A percentile compares a stretch with the other conserved stretches of the same genome.
Evolutionary conservation across 1,140 invertebrate species (phyloP).

Genomic region (Drosophila pseudoananassae): DNA sequence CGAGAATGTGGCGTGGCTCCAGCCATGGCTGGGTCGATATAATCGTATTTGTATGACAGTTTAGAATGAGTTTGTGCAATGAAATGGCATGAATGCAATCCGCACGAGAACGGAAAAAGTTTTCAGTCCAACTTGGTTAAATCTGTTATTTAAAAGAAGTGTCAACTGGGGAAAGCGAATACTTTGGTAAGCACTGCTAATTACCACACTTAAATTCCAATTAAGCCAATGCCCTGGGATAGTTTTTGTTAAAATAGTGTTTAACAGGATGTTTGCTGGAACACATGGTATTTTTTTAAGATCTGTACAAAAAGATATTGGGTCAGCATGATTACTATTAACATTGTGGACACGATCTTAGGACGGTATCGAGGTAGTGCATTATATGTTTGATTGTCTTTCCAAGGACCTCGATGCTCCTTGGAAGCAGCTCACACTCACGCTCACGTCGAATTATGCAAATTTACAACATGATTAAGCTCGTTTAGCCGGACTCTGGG

Average conservation of each 20-base stretch:
- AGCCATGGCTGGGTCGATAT: conserved; percentile 18
- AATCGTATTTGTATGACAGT: conserved; percentile 47
- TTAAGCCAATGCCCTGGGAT: conserved; percentile 1
- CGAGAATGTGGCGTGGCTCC: not conserved
- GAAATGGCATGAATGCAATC: conserved; percentile 18
- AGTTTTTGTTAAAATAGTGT: not conserved
- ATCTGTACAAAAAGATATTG: too few relatives aligned
- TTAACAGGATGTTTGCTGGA: too few relatives aligned
- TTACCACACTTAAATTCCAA: conserved; percentile 26
- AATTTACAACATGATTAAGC: conserved; percentile 81
- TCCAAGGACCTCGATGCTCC: conserved; percentile 12
- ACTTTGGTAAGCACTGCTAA: conserved; percentile 8
- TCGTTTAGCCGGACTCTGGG: conserved; percentile 57
- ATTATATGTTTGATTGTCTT: conserved; percentile 17
- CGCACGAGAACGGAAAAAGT: conserved; percentile 13
- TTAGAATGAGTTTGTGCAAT: conserved; percentile 39
- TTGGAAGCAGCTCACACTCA: conserved; percentile 10
- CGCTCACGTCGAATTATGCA: conserved; percentile 74
- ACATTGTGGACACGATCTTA: conserved; percentile 6
- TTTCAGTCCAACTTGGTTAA: conserved; percentile 18
- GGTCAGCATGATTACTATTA: not conserved
- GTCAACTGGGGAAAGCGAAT: conserved; percentile 1
- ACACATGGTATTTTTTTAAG: not conserved
- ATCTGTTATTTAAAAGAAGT: conserved; percentile 33
- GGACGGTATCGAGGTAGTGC: not conserved